phyloP scores from a whole-genome alignment of 2,888 invertebrate species.

The Malthinus seriepunctatus region DNA sequence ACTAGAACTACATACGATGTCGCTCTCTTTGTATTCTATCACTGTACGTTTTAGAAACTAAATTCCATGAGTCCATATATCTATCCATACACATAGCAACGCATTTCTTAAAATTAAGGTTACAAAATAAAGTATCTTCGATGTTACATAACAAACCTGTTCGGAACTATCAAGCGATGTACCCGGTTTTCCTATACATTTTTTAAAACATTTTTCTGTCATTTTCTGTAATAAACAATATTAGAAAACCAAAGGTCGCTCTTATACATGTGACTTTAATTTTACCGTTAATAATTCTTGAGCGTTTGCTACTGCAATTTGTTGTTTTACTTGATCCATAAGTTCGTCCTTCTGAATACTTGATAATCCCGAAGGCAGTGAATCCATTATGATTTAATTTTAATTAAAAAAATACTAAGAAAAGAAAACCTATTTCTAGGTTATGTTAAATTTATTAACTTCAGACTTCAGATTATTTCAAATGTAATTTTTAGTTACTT shows the following conservation, averaged over 20 bases:
- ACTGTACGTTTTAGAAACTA: constrained; percentile 88
- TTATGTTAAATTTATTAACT: not conserved
- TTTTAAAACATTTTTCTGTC: constrained; percentile 96
- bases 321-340: constrained; percentile 94
- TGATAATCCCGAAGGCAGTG: constrained; percentile 61
- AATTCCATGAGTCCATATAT: constrained; percentile 95
- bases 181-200: constrained; percentile 91
- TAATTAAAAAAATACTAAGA: constrained; percentile 3
- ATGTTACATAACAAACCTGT: constrained; percentile 57
- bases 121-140: not conserved
- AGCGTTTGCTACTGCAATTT: constrained; percentile 91
- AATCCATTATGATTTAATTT: constrained; percentile 58
- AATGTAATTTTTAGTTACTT: constrained; percentile 1
- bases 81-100: constrained; percentile 98
- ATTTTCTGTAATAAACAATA: constrained; percentile 72
- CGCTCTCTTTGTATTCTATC: constrained; percentile 83
- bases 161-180: constrained; percentile 86
- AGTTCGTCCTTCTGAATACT: constrained; percentile 81
- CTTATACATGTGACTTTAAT: constrained; percentile 21
- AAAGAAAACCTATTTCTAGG: constrained; percentile 4
- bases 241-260: constrained; percentile 11
- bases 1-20: constrained; percentile 34
- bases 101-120: constrained; percentile 75
- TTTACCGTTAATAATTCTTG: constrained; percentile 86
- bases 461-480: not conserved